Percentiles rank a stretch among this genome's conserved stretches.
Evolutionary conservation across 2,113 vertebrate species (phyloP).

Genomic region (Leuciscus idus): DNA sequence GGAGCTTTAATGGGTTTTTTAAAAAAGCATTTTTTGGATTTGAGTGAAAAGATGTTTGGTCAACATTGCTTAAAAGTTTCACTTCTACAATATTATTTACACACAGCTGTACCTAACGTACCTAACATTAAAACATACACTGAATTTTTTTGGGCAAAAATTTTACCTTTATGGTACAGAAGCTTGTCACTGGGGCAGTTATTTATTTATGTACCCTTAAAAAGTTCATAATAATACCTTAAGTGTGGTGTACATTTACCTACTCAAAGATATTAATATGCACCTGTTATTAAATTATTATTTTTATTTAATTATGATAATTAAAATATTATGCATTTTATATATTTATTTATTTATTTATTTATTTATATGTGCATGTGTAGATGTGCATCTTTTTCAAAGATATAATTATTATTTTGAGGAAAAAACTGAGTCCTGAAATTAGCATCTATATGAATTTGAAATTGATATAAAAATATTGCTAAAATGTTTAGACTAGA

Average conservation of each 20-base stretch:
- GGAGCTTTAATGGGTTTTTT: not conserved
- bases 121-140: not conserved
- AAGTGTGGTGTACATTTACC: no score
- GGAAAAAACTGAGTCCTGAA: not conserved
- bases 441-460: no score
- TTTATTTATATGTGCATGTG: no score
- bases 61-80: not conserved
- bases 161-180: not conserved
- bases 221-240: not conserved
- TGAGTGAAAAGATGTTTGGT: not conserved
- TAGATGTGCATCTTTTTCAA: not conserved
- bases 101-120: not conserved
- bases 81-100: not conserved
- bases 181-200: not conserved
- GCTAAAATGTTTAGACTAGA: not conserved
- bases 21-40: not conserved
- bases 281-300: no score
- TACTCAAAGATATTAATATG: no score
- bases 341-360: no score
- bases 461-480: not conserved
- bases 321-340: not conserved
- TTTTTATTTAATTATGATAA: not conserved
- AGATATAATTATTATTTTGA: not conserved
- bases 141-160: no score
- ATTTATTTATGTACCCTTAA: not conserved